Evolutionary conservation across 1,140 invertebrate species (phyloP), one percentile per base, ranked within the genome.

Genomic region (Ips typographus): DNA sequence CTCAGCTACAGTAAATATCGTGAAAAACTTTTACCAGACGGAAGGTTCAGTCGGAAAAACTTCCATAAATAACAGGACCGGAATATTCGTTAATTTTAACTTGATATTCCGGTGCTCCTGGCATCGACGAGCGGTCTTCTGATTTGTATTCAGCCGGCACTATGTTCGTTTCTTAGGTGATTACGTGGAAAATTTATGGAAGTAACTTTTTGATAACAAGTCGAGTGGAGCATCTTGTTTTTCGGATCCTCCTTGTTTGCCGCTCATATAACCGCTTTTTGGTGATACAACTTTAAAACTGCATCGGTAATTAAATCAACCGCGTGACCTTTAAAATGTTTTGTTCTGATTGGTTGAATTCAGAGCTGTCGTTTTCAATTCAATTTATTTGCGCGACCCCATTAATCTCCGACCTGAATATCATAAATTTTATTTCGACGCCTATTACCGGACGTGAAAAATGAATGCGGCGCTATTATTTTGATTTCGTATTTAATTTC

Each of bases 371-470:
- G 64, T 40, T 57, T 22, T 3, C 22, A 65, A 65, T 56, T 65
- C 40, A 65, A 65, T 65, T 65, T 57, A 61, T 22, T 41, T 39
- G n/a, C n/a, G 36, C 41, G 40, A 4, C 39, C 38, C 55, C 64
- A 65, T 65, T 65, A 65, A 65, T 65, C 64, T 65, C 6, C 37
- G 51, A 57, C 64, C 38, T 57, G 64, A 42, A 56, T 42, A 55
- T 41, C 64, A 43, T 56, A 65, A 56, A 65, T 56, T 65, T 6
- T 38, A 55, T 55, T 40, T 57, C 39, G 61, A 49, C 6, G 22
- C 22, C 44, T 22, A 49, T 44, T 49, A 22, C 44, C 44, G 5
- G 59, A 41, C 36, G 42, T 64, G 44, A 53, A 64, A 52, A 64
- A 64, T 64, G 49, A 64, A 64, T 64, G 40, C 40, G 22, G 22